Evolutionary conservation across 1,140 invertebrate genomes (phyloP).

Genomic region (Anagrus nilaparvatae): DNA sequence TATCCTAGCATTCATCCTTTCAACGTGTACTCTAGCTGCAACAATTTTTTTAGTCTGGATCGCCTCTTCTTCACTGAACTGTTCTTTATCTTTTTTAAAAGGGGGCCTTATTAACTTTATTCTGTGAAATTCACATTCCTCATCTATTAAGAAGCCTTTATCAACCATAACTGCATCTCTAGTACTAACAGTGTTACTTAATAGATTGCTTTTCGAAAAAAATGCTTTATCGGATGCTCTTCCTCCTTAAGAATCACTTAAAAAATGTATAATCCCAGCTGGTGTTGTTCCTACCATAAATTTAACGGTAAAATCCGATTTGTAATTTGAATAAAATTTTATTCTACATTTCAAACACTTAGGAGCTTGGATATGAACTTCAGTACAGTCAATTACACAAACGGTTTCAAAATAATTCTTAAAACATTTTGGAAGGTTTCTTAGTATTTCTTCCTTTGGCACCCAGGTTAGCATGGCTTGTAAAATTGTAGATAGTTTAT

Average conservation of each 20-base stretch:
- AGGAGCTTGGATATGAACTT: slow-evolving; percentile 17
- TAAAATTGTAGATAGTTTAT: slow-evolving; percentile 3
- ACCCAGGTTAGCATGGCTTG: not conserved
- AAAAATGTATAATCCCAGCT: slow-evolving; percentile 23
- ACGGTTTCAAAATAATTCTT: slow-evolving; percentile 3
- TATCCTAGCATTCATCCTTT: slow-evolving; percentile 20
- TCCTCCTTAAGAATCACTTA: slow-evolving; percentile 24
- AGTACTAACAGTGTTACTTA: not conserved
- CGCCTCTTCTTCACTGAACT: slow-evolving; percentile 19
- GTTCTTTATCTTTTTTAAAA: slow-evolving; percentile 11
- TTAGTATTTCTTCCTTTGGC: slow-evolving; percentile 7
- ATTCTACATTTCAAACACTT: slow-evolving; percentile 14
- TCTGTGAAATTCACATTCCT: slow-evolving; percentile 11
- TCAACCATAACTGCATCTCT: slow-evolving; percentile 16
- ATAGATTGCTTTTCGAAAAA: slow-evolving; percentile 10
- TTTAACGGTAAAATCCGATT: slow-evolving; percentile 24
- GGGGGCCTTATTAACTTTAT: slow-evolving; percentile 15
- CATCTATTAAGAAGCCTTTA: slow-evolving; percentile 19
- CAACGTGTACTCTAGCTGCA: slow-evolving; percentile 16
- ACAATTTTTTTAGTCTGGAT: slow-evolving; percentile 22
- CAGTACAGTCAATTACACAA: slow-evolving; percentile 21
- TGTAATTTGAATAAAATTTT: slow-evolving; percentile 21
- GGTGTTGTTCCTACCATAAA: slow-evolving; percentile 26
- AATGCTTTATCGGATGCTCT: slow-evolving; percentile 24
- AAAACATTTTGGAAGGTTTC: slow-evolving; percentile 14